Evolutionary conservation across 2,797 vertebrate genomes (phyloP).

Genomic region (Myotis vivesi): DNA sequence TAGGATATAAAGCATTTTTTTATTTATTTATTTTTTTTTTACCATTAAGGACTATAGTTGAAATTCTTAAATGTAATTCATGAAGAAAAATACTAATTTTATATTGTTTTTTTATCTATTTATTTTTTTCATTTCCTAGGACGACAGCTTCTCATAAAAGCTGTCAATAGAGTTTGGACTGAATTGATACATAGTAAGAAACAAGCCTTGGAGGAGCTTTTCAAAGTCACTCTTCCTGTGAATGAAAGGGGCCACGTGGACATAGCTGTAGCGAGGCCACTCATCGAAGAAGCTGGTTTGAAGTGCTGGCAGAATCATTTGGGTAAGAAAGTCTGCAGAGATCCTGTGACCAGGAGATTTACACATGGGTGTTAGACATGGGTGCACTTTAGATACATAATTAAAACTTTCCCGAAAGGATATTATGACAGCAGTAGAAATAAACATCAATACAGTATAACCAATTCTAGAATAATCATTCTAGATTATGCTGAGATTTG

Average conservation of each 20-base stretch:
- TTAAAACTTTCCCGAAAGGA: neutral
- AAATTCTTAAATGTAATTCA: neutral
- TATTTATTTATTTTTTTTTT: neutral
- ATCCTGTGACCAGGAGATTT: neutral
- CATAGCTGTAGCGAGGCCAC: conserved; percentile 90
- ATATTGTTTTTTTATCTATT: neutral
- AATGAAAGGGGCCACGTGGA: conserved; percentile 97
- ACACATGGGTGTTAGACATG: fast-evolving
- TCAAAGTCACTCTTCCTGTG: conserved; percentile 95
- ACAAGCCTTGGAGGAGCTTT: conserved; percentile 95
- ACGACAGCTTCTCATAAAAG: conserved; percentile 97
- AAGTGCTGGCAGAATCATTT: conserved; percentile 99
- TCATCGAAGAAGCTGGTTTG: conserved; percentile 94
- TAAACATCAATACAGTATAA: neutral
- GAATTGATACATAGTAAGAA: conserved; percentile 98
- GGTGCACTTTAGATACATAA: neutral
- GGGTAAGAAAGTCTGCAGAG: conserved; percentile 83
- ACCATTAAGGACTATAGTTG: neutral
- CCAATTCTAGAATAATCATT: neutral
- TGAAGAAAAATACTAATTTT: neutral
- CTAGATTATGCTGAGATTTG: neutral
- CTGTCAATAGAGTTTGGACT: conserved; percentile 98
- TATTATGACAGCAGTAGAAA: neutral
- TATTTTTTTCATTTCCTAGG: conserved; percentile 82
- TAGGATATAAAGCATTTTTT: neutral